Base-by-base conservation (phyloP, 2,113 vertebrate genomes). In the Marmota flaviventris region DNA sequence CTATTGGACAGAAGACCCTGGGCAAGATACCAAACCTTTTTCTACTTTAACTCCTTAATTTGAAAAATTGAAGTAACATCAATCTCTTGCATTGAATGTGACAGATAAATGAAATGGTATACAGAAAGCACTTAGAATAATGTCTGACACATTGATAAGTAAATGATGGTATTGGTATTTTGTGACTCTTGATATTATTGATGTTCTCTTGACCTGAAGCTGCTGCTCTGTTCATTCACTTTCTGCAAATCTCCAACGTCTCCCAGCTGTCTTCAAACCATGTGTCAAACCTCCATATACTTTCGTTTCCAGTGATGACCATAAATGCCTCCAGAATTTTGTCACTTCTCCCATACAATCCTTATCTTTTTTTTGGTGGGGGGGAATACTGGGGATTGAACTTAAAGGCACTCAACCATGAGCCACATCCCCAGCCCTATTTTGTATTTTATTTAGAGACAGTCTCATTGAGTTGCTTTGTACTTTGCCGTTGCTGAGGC, bases 301-400 rank as follows among this genome's bases (percentile, higher is more conserved):
- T 42, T 5, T 56, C n/a, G 9, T 85, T 78, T 72, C 42, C 12
- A 72, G 42, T 34, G 7, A 51, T 88, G 58, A 76, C 39, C 27
- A 70, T 39, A 45, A 34, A 42, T 42, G 25, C 10, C 34, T 69
- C 39, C 1, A 58, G 22, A 7, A 69, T 79, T 56, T 83, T 88
- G 48, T 77, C 4, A 1, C n/a, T 78, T 76, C 1, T 4, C 9
- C 2, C 17, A 42, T 5, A 53, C 2, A 53, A 27, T 16, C 58
- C 56, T n/a, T 51, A 8, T 0, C 11, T 0, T n/a, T 61, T 89
- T 32, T 2, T 6, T 48, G 1, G 6, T 2, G 48, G 48, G 48
- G 48, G 48, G 48, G 12, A 2, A 13, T 51, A 13, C 12, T 13
- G 12, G 48, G 48, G 48, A 51, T 51, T 51, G 48, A 51, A 51